Conservation (phyloP, 2,113 vertebrate species). For the Oreotrochilus melanogaster region DNA sequence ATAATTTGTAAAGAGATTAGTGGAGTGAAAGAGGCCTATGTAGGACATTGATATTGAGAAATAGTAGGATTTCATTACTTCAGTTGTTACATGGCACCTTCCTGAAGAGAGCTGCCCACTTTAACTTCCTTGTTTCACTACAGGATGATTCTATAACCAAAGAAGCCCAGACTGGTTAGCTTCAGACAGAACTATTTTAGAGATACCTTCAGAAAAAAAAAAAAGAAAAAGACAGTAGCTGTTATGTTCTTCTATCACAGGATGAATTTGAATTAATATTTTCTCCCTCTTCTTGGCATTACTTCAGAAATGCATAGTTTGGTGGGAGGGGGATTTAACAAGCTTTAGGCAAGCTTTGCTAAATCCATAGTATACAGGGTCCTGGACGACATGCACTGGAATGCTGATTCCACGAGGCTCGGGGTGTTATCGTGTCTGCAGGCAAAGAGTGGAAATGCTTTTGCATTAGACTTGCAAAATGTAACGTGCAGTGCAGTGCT, state of each 20-base stretch:
- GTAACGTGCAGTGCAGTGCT: neutral
- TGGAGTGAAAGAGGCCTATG: neutral
- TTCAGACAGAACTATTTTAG: neutral
- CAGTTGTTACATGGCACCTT: neutral
- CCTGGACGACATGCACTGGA: slow-evolving; percentile 34
- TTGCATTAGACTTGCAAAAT: slow-evolving; percentile 65
- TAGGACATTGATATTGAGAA: neutral
- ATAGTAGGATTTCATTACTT: neutral
- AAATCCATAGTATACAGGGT: slow-evolving; percentile 26
- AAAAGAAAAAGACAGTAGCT: neutral
- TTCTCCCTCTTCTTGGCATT: slow-evolving; percentile 37
- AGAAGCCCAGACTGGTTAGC: neutral
- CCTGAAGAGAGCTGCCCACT: neutral
- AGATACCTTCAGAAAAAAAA: neutral
- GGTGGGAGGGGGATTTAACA: slow-evolving; percentile 11
- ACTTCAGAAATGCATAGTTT: slow-evolving; percentile 41
- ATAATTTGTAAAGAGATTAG: slow-evolving; percentile 19
- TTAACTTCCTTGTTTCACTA: slow-evolving; percentile 30
- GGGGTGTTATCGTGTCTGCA: slow-evolving; percentile 17
- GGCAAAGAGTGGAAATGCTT: slow-evolving; percentile 38
- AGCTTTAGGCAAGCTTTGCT: slow-evolving; percentile 59
- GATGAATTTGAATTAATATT: slow-evolving; percentile 24
- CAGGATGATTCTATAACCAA: neutral
- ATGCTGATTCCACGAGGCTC: slow-evolving; percentile 9
- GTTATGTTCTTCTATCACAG: neutral